A percentile compares a stretch with the other conserved stretches of the same genome.
These are phyloP conservation scores for Dascyllus trimaculatus DNA, from an alignment of 2,113 vertebrate species.

Conservation along the genomic window DNA sequence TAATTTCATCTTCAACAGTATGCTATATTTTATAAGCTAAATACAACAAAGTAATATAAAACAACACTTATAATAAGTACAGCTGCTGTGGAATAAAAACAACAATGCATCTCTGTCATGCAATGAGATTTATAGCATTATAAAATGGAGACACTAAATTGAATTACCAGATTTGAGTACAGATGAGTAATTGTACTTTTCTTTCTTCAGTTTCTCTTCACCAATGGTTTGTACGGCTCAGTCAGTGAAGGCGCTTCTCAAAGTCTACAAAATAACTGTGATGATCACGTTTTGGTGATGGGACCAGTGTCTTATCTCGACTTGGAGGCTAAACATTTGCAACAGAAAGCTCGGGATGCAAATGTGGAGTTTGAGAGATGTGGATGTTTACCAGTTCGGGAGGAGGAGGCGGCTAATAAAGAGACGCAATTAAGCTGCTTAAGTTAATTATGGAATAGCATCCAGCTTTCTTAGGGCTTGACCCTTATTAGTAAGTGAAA, in stretches of 20 bases:
- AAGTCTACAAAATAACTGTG: not conserved
- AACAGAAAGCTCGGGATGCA: not conserved
- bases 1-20: too few species aligned
- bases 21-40: too few species aligned
- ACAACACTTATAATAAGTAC: too few species aligned
- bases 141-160: too few species aligned
- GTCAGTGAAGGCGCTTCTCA: not conserved
- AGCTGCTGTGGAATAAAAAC: too few species aligned
- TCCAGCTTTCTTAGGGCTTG: not conserved
- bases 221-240: not conserved
- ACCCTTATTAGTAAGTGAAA: slow-evolving; percentile 5
- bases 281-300: not conserved
- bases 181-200: too few species aligned
- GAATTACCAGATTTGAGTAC: too few species aligned
- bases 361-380: not conserved
- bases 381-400: not conserved
- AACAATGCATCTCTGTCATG: too few species aligned
- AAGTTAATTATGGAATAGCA: slow-evolving; percentile 12
- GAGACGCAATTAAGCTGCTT: slow-evolving; percentile 26
- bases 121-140: too few species aligned
- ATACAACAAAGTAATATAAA: too few species aligned
- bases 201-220: not conserved
- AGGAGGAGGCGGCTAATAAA: slow-evolving; percentile 2
- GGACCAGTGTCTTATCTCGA: not conserved
- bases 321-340: not conserved